A percentile compares a stretch with the other conserved stretches of the same genome.
Evolutionary conservation across 1,140 invertebrate genomes (phyloP).

Genomic region (Odontomachus brunneus): DNA sequence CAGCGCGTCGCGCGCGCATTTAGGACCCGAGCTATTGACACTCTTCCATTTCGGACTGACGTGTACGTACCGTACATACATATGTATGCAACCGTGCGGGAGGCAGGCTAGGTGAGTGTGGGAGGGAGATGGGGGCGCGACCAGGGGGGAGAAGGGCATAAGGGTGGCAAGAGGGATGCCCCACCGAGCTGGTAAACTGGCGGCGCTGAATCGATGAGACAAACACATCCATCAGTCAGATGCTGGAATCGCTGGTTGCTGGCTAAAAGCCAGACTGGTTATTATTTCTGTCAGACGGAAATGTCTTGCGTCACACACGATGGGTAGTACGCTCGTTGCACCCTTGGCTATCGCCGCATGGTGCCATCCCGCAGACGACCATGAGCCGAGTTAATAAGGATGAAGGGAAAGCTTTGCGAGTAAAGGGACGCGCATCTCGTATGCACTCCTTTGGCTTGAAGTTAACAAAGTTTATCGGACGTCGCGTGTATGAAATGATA

Average conservation of each 20-base stretch:
- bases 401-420: conserved; percentile 19
- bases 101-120: too few relatives aligned
- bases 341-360: neutral
- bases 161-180: neutral
- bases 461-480: conserved; percentile 5
- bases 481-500: neutral
- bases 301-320: conserved; percentile 60
- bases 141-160: too few relatives aligned
- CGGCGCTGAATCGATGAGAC: conserved; percentile 71
- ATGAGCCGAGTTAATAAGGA: conserved; percentile 40
- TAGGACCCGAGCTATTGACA: conserved; percentile 71
- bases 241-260: conserved; percentile 67
- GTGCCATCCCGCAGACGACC: conserved; percentile 21
- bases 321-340: conserved; percentile 9
- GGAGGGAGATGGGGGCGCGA: neutral
- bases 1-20: conserved; percentile 60
- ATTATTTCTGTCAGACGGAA: conserved; percentile 77
- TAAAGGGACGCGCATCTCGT: neutral
- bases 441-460: neutral
- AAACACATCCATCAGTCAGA: conserved; percentile 77
- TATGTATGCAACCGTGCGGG: conserved; percentile 20
- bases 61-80: conserved; percentile 44
- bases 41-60: conserved; percentile 70
- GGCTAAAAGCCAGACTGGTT: conserved; percentile 78
- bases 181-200: conserved; percentile 69